Percentiles rank a stretch among this genome's conserved stretches.
Conservation (phyloP, 2,888 invertebrate genomes). For the Chironomus tentans region DNA sequence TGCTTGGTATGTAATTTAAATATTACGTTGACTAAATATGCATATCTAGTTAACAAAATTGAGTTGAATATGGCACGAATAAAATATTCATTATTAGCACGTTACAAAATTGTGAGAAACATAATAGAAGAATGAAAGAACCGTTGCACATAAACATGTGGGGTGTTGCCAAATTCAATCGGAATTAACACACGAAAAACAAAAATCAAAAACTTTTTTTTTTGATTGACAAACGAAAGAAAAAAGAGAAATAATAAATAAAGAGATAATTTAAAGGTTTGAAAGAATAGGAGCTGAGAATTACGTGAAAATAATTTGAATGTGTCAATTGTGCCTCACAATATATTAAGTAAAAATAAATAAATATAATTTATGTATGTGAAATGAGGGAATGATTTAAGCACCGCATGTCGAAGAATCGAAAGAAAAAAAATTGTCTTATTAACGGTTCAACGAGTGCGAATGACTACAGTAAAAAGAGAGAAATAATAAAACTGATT, state of each 20-base stretch:
- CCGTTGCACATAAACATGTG: not conserved
- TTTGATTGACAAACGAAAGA: conserved; percentile 7
- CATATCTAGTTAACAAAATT: not conserved
- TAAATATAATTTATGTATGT: conserved; percentile 7
- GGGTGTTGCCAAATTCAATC: not conserved
- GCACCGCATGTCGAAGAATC: not conserved
- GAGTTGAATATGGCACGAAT: too few species aligned
- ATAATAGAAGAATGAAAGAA: not conserved
- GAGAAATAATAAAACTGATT: not conserved
- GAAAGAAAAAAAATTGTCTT: not conserved
- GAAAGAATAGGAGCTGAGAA: not conserved
- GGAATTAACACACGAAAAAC: too few species aligned
- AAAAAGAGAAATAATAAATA: conserved; percentile 11
- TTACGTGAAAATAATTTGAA: conserved; percentile 10
- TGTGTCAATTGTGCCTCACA: not conserved
- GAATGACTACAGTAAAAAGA: not conserved
- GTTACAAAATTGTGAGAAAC: not conserved
- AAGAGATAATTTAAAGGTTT: not conserved
- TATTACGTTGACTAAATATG: too few species aligned
- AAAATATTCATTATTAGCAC: not conserved
- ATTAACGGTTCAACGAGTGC: conserved; percentile 18
- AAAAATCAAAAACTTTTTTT: not conserved
- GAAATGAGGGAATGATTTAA: not conserved
- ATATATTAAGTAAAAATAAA: not conserved
- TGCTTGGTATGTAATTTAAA: too few species aligned